Evolutionary conservation across 2,797 vertebrate species (phyloP), one percentile per base, ranked within the genome.

Genomic region (Esox masquinongy): DNA sequence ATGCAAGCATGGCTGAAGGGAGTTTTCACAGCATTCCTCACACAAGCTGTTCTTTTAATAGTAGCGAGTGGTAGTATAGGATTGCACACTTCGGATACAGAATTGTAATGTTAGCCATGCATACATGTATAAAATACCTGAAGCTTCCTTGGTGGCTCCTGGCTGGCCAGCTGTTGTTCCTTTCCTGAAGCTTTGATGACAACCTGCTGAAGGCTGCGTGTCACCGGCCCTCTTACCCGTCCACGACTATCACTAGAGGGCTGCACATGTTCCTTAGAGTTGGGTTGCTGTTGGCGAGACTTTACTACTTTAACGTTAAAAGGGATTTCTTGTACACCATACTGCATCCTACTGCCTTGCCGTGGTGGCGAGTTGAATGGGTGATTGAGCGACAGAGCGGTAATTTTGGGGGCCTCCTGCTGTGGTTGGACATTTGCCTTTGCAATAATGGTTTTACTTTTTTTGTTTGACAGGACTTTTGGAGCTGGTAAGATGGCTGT

Each of bases 271-370:
- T 89, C 94, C 76, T 92, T 95, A 47, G 70, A 68, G 17, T 82
- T 87, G 2, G 73, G 43, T 31, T 84, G 79, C 15, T 81, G 50
- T 70, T 79, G 90, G 5, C 82, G 88, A 8, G 87, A 84, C 92
- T 88, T 93, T 88, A 66, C 91, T 74, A 95, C 80, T 88, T 92
- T 77, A 89, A 93, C 94, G 79, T 88, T 91, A n/a, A 91, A 85
- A 50, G 90, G 88, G 36, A 89, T 77, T 53, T 91, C 87, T 84
- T 93, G 92, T 64, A 87, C 84, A 4, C 83, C 80, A 5, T 90
- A 88, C 80, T 96, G 96, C 53, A 95, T 90, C 79, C 94, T 87
- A 79, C 95, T 89, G 0, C 95, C 95, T 81, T 96, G 87, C 34
- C 94, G 95, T 80, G 95, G 93, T 0, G 95, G 79, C 0, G 92